Conservation (phyloP, 30 jellyfish, hydroid and myxozoan species). For the Rhopilema esculentum region DNA sequence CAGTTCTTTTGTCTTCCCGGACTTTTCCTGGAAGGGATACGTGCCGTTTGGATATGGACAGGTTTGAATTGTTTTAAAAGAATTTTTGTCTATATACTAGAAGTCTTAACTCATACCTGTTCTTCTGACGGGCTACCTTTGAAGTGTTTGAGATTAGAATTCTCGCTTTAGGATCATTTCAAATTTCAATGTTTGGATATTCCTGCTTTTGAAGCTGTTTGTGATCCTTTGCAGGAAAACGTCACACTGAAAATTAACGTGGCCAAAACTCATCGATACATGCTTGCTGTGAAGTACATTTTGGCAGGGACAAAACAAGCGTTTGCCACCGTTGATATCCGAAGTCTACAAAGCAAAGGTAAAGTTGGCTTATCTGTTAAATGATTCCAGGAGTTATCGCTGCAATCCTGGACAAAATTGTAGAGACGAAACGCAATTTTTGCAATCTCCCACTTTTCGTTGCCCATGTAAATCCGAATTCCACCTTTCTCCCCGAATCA, state of each 20-base stretch:
- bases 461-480: no score
- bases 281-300: slow-evolving; percentile 28
- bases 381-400: no score
- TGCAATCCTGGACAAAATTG: no score
- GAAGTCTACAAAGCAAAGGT: neutral
- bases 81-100: no score
- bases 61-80: slow-evolving; percentile 30
- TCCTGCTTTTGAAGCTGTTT: neutral
- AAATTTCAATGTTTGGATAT: neutral
- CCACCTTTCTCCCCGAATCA: no score
- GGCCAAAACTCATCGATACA: slow-evolving; percentile 56
- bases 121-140: no score
- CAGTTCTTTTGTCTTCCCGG: slow-evolving; percentile 77
- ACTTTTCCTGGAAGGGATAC: slow-evolving; percentile 89
- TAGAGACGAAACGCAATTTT: no score
- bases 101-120: no score
- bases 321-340: neutral
- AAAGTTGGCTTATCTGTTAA: neutral
- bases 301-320: slow-evolving; percentile 2
- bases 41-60: slow-evolving; percentile 79
- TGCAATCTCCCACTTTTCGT: no score
- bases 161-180: no score
- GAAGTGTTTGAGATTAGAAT: no score
- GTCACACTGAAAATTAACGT: slow-evolving; percentile 38
- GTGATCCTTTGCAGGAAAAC: slow-evolving; percentile 25